Evolutionary conservation across 2,797 vertebrate species (phyloP).

Genomic region (Denticeps clupeoides): DNA sequence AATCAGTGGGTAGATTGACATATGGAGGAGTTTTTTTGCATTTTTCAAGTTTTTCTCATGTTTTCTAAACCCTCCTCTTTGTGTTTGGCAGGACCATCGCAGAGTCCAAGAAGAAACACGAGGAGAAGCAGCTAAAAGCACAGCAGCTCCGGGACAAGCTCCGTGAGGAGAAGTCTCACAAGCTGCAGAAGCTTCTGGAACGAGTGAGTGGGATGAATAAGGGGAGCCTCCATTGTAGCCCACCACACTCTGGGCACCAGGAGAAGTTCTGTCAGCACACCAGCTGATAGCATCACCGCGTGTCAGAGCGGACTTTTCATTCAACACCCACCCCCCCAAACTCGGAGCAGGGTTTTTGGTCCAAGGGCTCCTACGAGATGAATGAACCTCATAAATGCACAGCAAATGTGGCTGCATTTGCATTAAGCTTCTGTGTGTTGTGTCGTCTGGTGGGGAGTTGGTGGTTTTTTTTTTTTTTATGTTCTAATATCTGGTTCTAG

Average conservation of each 20-base stretch:
- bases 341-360: conserved; percentile 49
- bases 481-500: too few species aligned
- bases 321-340: conserved; percentile 47
- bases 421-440: neutral
- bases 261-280: conserved; percentile 44
- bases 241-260: conserved; percentile 20
- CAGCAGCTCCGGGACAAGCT: conserved; percentile 95
- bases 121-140: conserved; percentile 98
- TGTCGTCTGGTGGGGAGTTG: conserved; percentile 5
- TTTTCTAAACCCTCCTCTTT: neutral
- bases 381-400: conserved; percentile 45
- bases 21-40: too few species aligned
- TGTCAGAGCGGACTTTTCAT: too few species aligned
- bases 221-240: conserved; percentile 24
- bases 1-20: too few species aligned
- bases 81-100: conserved; percentile 81
- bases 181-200: conserved; percentile 94
- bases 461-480: neutral
- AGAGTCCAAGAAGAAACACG: conserved; percentile 97
- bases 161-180: conserved; percentile 89
- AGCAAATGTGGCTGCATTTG: too few species aligned
- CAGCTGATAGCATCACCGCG: conserved; percentile 46
- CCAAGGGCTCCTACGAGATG: conserved; percentile 32
- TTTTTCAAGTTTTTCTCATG: too few species aligned
- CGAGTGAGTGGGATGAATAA: conserved; percentile 73